These are phyloP conservation scores for Thysanoteuthis rhombus DNA, from an alignment of 2,888 invertebrate species.

Conservation along the genomic window DNA sequence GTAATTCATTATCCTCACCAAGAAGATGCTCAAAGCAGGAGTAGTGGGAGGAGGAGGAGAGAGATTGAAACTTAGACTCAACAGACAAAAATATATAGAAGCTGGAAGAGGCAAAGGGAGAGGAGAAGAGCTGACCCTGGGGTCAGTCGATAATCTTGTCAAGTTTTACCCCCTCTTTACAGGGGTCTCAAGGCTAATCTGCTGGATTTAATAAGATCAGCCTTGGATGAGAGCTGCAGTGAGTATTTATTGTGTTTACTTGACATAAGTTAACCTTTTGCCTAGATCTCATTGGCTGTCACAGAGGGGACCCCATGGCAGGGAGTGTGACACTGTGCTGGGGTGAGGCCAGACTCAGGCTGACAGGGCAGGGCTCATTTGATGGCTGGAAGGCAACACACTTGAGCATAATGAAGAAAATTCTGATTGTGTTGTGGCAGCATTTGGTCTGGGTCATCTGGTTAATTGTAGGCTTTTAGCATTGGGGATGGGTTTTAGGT, in stretches of 20 bases:
- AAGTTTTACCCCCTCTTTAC: background rate
- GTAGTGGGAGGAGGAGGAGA: background rate
- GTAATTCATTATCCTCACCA: background rate
- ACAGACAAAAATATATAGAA: background rate
- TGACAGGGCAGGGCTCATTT: background rate
- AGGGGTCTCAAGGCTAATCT: background rate
- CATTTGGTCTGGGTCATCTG: background rate
- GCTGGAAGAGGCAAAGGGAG: background rate
- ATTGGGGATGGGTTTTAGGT: background rate
- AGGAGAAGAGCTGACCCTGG: background rate
- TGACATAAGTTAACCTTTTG: background rate
- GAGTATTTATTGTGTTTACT: background rate
- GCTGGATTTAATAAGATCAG: background rate
- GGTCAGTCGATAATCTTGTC: background rate
- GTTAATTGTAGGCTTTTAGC: background rate
- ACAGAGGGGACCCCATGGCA: background rate
- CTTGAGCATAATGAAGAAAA: slow-evolving; percentile 12
- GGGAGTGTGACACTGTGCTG: background rate
- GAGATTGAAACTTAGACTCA: background rate
- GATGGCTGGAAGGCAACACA: slow-evolving; percentile 12
- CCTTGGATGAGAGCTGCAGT: background rate
- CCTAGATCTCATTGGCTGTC: background rate
- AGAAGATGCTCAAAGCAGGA: background rate
- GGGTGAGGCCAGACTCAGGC: background rate
- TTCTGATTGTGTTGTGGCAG: background rate